Conservation (phyloP, 2,888 invertebrate species). For the Lycaena phlaeas region DNA sequence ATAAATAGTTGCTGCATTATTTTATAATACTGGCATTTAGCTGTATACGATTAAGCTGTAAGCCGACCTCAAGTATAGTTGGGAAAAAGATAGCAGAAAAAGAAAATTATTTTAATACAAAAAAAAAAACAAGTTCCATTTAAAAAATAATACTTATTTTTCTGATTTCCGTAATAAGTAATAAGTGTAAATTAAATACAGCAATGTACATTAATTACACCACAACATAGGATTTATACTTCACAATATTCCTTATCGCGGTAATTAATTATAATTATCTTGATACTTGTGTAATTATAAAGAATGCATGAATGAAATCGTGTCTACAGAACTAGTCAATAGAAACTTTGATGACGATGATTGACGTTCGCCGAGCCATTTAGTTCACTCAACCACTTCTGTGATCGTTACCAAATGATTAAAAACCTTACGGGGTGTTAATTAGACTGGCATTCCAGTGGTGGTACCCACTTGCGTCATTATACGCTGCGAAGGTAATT, state of each 20-base stretch:
- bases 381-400: slow-evolving; percentile 48
- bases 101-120: no score
- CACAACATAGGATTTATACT: neutral
- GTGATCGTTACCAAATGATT: slow-evolving; percentile 21
- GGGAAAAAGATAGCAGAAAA: no score
- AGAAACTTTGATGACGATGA: slow-evolving; percentile 34
- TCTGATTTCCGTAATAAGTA: no score
- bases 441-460: slow-evolving; percentile 13
- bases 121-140: no score
- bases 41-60: no score
- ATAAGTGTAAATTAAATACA: no score
- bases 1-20: no score
- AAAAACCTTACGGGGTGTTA: no score
- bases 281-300: neutral
- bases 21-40: no score
- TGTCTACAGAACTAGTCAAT: neutral
- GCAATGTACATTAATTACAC: neutral
- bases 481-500: slow-evolving; percentile 53
- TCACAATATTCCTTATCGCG: no score
- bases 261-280: neutral
- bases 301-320: slow-evolving; percentile 3
- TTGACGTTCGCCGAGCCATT: slow-evolving; percentile 58
- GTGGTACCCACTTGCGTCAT: slow-evolving; percentile 43
- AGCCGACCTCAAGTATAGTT: no score
- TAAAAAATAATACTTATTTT: no score